A percentile compares a stretch with the other conserved stretches of the same genome.
These are phyloP conservation scores for Dinothrombium tinctorium DNA, from an alignment of 1,140 invertebrate genomes.

Conservation along the genomic window DNA sequence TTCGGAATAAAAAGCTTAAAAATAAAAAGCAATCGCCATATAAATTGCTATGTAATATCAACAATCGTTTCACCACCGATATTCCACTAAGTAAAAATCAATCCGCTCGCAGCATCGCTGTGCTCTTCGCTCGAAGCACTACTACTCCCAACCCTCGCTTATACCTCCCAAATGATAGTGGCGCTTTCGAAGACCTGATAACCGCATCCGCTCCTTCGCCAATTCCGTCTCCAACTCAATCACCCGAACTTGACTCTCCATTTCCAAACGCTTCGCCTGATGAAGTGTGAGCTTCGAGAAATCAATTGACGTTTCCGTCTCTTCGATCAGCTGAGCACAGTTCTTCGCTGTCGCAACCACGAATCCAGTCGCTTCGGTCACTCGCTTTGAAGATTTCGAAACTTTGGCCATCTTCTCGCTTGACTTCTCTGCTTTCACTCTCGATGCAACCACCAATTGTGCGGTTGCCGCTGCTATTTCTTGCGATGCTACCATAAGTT, in stretches of 20 bases:
- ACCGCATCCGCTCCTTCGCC: conserved; percentile 52
- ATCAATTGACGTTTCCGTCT: conserved; percentile 55
- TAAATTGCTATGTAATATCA: too few species aligned
- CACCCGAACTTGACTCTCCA: conserved; percentile 67
- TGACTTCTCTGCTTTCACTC: conserved; percentile 43
- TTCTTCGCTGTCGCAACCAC: conserved; percentile 79
- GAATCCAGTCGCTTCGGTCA: conserved; percentile 64
- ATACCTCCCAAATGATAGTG: conserved; percentile 37
- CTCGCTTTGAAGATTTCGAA: conserved; percentile 55
- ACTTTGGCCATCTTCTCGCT: conserved; percentile 50
- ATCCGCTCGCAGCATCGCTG: too few species aligned
- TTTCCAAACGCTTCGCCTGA: conserved; percentile 78
- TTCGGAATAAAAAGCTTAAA: too few species aligned
- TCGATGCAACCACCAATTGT: conserved; percentile 66
- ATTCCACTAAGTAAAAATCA: too few species aligned
- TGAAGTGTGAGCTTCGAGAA: conserved; percentile 66
- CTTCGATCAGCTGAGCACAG: conserved; percentile 59
- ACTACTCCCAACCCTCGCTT: too few species aligned
- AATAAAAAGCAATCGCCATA: too few species aligned
- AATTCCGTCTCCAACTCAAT: conserved; percentile 74
- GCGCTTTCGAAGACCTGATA: conserved; percentile 61
- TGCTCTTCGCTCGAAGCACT: too few species aligned
- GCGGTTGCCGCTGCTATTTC: conserved; percentile 91
- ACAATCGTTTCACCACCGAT: too few species aligned
- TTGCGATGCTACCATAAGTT: conserved; percentile 82